Percentiles rank a stretch among this genome's conserved stretches.
phyloP scores from a whole-genome alignment of 2,888 invertebrate species.

The Adelphocoris suturalis region DNA sequence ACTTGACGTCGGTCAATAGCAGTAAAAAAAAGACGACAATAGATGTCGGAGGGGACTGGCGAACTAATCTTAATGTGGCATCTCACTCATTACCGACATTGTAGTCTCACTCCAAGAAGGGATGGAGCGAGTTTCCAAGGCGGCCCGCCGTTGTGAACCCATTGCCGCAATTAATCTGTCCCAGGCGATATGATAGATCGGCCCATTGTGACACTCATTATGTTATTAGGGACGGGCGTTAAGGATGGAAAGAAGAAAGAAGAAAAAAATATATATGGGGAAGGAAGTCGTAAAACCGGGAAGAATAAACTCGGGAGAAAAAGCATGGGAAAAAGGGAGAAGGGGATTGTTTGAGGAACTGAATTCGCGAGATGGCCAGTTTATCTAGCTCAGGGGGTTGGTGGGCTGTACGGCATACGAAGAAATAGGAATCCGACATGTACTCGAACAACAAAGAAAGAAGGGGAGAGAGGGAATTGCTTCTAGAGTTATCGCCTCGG shows the following conservation, averaged over 20 bases:
- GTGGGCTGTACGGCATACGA: conserved; percentile 36
- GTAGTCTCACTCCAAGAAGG: conserved; percentile 6
- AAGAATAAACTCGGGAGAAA: conserved; percentile 17
- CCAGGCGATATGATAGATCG: background rate
- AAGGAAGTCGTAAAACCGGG: conserved; percentile 57
- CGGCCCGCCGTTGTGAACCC: background rate
- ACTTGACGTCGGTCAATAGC: conserved; percentile 25
- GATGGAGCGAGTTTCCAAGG: conserved; percentile 19
- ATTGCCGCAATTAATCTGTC: conserved; percentile 55
- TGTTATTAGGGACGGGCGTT: conserved; percentile 7
- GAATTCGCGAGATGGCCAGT: conserved; percentile 17
- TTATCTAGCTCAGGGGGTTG: conserved; percentile 55
- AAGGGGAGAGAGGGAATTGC: conserved; percentile 33
- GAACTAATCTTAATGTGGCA: conserved; percentile 47
- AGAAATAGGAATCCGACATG: conserved; percentile 63
- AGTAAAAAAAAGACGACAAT: background rate
- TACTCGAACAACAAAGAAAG: conserved; percentile 57
- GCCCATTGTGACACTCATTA: conserved; percentile 52
- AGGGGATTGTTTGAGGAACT: conserved; percentile 26
- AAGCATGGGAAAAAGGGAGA: conserved; percentile 11
- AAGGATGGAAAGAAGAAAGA: background rate
- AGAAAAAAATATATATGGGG: background rate
- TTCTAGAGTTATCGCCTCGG: conserved; percentile 59
- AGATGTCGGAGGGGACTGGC: background rate
- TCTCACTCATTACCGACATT: conserved; percentile 17